Conservation (phyloP, 2,888 invertebrate species). For the Oxycera nigricornis region DNA sequence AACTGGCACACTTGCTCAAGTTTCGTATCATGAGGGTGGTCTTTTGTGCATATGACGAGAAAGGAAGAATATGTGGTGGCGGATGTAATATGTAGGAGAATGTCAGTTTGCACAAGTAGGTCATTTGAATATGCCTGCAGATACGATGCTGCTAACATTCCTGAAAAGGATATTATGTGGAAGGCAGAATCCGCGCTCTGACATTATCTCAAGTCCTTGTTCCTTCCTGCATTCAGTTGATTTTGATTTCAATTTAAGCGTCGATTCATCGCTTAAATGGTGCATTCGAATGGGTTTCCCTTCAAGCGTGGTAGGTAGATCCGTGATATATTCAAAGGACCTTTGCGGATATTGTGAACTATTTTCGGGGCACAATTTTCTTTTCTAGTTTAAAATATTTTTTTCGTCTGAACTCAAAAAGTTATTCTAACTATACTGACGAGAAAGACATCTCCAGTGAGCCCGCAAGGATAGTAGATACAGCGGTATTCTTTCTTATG, state of each 20-base stretch:
- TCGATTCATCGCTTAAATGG: not conserved
- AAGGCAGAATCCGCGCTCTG: not conserved
- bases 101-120: conserved; percentile 25
- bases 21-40: not conserved
- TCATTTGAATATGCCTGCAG: conserved; percentile 18
- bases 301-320: not conserved
- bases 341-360: not conserved
- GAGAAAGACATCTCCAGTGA: too few species aligned
- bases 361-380: not conserved
- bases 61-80: not conserved
- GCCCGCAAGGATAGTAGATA: too few species aligned
- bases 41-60: not conserved
- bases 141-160: not conserved
- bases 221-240: not conserved
- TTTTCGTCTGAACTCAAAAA: too few species aligned
- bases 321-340: not conserved
- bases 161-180: conserved; percentile 1
- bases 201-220: conserved; percentile 7
- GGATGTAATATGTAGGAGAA: not conserved
- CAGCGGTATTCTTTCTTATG: too few species aligned
- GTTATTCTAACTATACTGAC: too few species aligned
- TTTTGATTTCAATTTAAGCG: conserved; percentile 27
- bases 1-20: not conserved
- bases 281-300: not conserved
- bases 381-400: too few species aligned